phyloP scores from a whole-genome alignment of 2,113 vertebrate species.

The Protobothrops mucrosquamatus region DNA sequence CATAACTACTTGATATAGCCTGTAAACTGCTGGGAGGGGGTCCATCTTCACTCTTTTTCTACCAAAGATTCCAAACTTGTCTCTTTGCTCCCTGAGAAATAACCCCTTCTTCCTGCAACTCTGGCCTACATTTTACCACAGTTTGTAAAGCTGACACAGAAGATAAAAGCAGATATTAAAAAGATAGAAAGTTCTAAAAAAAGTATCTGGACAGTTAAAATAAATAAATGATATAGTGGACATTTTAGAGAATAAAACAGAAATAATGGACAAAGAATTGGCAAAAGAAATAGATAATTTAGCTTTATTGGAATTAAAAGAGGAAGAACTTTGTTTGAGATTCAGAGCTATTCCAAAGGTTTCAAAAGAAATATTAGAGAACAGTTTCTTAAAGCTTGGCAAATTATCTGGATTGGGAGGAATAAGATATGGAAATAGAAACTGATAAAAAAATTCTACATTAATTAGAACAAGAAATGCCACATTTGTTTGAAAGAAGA shows the following conservation, averaged over 20 bases:
- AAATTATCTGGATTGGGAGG: not conserved
- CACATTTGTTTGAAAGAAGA: not conserved
- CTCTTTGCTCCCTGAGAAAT: not conserved
- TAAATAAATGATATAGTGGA: not conserved
- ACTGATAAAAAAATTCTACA: not conserved
- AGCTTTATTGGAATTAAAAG: not conserved
- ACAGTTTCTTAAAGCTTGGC: not conserved
- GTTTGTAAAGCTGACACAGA: not conserved
- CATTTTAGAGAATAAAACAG: not conserved
- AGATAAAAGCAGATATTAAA: not conserved
- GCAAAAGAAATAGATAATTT: not conserved
- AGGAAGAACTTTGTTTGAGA: not conserved
- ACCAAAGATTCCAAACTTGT: not conserved
- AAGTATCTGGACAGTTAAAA: not conserved
- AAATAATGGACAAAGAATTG: not conserved
- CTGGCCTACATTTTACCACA: not conserved
- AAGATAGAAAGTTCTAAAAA: not conserved
- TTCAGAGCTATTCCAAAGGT: not conserved
- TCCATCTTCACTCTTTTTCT: not conserved
- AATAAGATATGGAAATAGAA: not conserved
- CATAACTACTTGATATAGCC: too few relatives aligned
- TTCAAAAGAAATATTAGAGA: not conserved
- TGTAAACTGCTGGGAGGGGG: too few relatives aligned
- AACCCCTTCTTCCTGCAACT: not conserved
- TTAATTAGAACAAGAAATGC: not conserved